A percentile compares a stretch with the other conserved stretches of the same genome.
These are phyloP conservation scores for Plagodis dolabraria DNA, from an alignment of 2,888 invertebrate species.

Conservation along the genomic window DNA sequence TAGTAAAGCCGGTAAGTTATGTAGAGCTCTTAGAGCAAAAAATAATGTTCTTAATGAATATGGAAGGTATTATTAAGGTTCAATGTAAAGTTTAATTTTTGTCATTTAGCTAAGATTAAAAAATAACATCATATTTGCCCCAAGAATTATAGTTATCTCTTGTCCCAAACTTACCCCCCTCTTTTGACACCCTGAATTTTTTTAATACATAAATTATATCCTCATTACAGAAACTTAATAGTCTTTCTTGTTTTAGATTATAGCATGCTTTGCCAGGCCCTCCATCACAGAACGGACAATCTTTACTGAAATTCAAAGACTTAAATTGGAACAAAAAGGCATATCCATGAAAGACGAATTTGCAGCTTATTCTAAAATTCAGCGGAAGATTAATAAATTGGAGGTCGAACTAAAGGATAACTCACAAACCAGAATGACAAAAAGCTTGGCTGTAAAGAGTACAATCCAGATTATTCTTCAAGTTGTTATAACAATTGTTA, in stretches of 20 bases:
- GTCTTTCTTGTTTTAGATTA: constrained; percentile 66
- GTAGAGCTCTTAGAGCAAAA: neutral
- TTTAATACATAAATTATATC: no score
- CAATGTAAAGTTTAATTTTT: no score
- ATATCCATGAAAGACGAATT: constrained; percentile 86
- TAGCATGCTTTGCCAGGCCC: constrained; percentile 75
- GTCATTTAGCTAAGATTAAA: no score
- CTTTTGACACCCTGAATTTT: no score
- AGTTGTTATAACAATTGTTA: constrained; percentile 58
- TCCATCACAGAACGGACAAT: constrained; percentile 71
- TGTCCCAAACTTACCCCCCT: no score
- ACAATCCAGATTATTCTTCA: constrained; percentile 66
- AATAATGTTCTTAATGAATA: no score
- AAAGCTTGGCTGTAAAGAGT: constrained; percentile 68
- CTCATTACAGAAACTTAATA: no score
- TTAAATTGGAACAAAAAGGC: constrained; percentile 75
- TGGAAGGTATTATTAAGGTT: no score
- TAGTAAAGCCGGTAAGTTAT: constrained; percentile 79
- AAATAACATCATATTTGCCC: no score
- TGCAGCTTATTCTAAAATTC: constrained; percentile 84
- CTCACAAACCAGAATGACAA: constrained; percentile 66
- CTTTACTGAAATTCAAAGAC: constrained; percentile 64
- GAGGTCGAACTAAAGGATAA: constrained; percentile 74
- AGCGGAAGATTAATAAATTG: constrained; percentile 83
- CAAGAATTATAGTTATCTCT: no score